Conservation (phyloP, 2,888 invertebrate species). For the Nomada flava region DNA sequence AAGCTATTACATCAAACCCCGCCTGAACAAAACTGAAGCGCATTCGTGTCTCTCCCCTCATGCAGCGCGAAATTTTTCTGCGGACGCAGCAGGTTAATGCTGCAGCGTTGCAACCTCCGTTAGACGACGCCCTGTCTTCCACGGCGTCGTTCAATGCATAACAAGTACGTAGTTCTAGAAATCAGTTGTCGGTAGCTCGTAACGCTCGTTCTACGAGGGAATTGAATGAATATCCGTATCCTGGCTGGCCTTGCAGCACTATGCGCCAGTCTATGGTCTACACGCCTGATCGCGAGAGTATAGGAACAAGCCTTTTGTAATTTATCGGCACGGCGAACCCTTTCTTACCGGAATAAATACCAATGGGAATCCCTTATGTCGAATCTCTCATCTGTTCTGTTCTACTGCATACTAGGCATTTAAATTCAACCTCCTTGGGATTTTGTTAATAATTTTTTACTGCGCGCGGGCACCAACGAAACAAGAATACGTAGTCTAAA, state of each 20-base stretch:
- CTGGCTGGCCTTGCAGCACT: conserved; percentile 29
- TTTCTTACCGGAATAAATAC: no score
- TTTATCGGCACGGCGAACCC: no score
- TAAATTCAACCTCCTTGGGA: no score
- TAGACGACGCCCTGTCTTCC: conserved; percentile 64
- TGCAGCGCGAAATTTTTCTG: conserved; percentile 17
- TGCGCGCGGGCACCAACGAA: no score
- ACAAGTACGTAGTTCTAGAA: conserved; percentile 71
- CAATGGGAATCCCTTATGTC: no score
- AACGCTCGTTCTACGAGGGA: conserved; percentile 31
- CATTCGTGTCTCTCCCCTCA: background rate
- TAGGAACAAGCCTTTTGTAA: no score
- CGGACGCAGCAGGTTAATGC: conserved; percentile 16
- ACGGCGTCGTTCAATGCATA: conserved; percentile 72
- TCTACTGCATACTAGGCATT: no score
- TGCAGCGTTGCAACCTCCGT: conserved; percentile 65
- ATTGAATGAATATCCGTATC: conserved; percentile 73
- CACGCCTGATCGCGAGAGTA: no score
- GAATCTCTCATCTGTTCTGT: no score
- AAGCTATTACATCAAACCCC: no score
- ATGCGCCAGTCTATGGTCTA: background rate
- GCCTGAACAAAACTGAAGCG: background rate
- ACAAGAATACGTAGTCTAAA: no score
- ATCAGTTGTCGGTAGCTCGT: conserved; percentile 57
- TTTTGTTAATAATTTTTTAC: no score